Evolutionary conservation across 2,113 vertebrate genomes (phyloP), one percentile per base, ranked within the genome.

Genomic region (Aviceda subcristata): DNA sequence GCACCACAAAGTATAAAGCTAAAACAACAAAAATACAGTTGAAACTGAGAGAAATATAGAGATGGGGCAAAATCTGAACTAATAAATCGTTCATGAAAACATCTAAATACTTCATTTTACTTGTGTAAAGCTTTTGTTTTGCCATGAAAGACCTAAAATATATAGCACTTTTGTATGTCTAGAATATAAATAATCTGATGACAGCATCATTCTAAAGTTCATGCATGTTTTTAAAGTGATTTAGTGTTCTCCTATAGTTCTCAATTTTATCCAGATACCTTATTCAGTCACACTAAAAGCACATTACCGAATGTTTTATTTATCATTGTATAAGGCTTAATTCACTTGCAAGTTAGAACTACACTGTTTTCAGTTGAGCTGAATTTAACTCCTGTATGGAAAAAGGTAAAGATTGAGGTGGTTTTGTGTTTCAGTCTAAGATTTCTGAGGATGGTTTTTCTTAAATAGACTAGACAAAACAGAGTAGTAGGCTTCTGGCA

Each of bases 31-130:
- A 92, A 85, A 53, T 36, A 20, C n/a, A 55, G 67, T 66, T 88
- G 79, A 88, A 92, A 93, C 71, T 67, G 53, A 92, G 55, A 94
- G 79, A 94, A 88, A 77, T 91, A 92, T 4, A 55, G 90, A 82
- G 63, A 50, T 50, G 81, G 48, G 36, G 55, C 27, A 57, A 86
- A 94, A 88, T 82, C 83, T 15, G 41, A 95, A 41, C 45, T 84
- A 78, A 89, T 94, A 96, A 97, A 96, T 94, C 68, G 72, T 80
- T 55, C 39, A 48, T 63, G 69, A 95, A 96, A 87, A 60, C 72
- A 91, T 90, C 86, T 93, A 90, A 94, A 93, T 90, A 96, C 75
- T 92, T 92, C 83, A 88, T 93, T 96, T 92, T 87, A 82, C 88
- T 96, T 93, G 29, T 87, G 53, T 80, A 88, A 82, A 66, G 80